Percentiles rank a stretch among this genome's conserved stretches.
phyloP scores from a whole-genome alignment of 2,113 vertebrate genomes.

The Ammospiza caudacuta region DNA sequence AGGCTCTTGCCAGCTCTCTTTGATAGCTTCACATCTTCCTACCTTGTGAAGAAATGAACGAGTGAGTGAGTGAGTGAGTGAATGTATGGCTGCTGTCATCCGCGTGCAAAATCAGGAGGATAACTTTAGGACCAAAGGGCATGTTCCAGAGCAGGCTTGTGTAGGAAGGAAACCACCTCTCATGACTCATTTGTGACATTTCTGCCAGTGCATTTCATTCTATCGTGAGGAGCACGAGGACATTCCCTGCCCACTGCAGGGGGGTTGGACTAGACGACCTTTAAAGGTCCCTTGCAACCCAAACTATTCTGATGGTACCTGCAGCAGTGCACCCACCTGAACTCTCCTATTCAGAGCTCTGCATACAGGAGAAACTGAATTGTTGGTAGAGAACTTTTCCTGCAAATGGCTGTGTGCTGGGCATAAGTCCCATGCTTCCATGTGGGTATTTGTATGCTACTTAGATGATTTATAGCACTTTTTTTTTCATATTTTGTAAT shows the following conservation, averaged over 20 bases:
- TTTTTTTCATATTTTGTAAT: neutral
- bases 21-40: neutral
- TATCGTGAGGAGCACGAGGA: neutral
- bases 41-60: neutral
- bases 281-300: neutral
- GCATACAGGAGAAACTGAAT: neutral
- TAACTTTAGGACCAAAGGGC: neutral
- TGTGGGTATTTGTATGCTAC: neutral
- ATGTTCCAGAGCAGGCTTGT: neutral
- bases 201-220: neutral
- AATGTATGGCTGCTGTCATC: conserved; percentile 1
- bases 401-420: neutral
- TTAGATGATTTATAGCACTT: neutral
- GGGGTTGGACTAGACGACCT: neutral
- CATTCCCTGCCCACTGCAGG: neutral
- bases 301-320: neutral
- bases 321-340: neutral
- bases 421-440: neutral
- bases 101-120: neutral
- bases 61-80: neutral
- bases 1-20: neutral
- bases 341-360: neutral
- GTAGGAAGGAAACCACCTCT: neutral
- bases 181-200: neutral
- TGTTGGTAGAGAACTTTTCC: neutral